phyloP scores from a whole-genome alignment of 2,113 vertebrate genomes.

The Raphicerus campestris region DNA sequence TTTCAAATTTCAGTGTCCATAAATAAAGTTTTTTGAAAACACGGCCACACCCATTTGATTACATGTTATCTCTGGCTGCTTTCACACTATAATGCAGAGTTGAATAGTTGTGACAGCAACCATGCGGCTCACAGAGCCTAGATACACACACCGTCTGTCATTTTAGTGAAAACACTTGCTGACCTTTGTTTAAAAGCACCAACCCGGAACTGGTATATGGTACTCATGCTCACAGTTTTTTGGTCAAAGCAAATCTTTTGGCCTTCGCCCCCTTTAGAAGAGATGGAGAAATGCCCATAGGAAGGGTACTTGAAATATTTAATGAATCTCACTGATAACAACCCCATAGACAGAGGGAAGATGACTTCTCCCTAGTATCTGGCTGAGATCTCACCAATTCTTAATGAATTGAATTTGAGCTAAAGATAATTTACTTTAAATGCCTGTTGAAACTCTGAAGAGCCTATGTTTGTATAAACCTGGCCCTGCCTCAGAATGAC shows the following conservation, averaged over 20 bases:
- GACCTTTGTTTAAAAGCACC: not conserved
- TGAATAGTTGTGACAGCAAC: not conserved
- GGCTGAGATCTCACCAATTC: not conserved
- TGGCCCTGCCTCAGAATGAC: not conserved
- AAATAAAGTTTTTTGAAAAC: not conserved
- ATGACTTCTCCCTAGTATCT: not conserved
- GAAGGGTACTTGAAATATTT: not conserved
- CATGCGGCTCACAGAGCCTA: not conserved
- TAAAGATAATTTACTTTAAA: constrained; percentile 30
- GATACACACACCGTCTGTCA: not conserved
- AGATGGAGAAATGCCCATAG: not conserved
- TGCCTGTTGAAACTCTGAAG: not conserved
- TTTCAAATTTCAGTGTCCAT: not conserved
- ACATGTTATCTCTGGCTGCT: not conserved
- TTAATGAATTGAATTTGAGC: constrained; percentile 29
- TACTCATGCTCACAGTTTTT: not conserved
- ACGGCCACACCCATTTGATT: not conserved
- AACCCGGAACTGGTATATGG: not conserved
- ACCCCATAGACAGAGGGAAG: not conserved
- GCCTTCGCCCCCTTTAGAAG: not conserved
- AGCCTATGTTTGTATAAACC: not conserved
- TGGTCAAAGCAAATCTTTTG: not conserved
- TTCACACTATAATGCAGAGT: not conserved
- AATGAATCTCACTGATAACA: not conserved
- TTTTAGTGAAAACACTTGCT: not conserved